phyloP scores from a whole-genome alignment of 1,140 invertebrate genomes.

The Habropoda laboriosa region DNA sequence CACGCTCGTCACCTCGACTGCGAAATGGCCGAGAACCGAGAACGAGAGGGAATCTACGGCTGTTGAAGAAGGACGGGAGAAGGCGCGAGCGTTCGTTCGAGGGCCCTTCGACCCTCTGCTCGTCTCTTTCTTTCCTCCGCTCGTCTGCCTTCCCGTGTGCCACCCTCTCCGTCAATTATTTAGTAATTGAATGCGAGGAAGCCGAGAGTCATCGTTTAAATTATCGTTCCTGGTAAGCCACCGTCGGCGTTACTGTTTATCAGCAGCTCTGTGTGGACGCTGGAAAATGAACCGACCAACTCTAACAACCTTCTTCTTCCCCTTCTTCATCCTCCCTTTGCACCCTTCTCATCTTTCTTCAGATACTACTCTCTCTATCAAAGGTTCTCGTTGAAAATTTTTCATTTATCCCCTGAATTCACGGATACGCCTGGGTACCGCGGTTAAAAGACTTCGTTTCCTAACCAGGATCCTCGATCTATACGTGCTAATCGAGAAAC shows the following conservation, averaged over 20 bases:
- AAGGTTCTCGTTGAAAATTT: neutral
- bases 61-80: slow-evolving; percentile 32
- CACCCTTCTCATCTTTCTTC: neutral
- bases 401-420: neutral
- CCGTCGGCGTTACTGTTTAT: slow-evolving; percentile 73
- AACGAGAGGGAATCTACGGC: slow-evolving; percentile 30
- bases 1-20: slow-evolving; percentile 79
- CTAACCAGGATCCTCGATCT: neutral
- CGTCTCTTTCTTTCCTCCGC: slow-evolving; percentile 21
- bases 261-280: slow-evolving; percentile 52
- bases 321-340: neutral
- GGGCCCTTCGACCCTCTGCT: slow-evolving; percentile 27
- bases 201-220: slow-evolving; percentile 80
- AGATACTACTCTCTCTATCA: neutral
- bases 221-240: slow-evolving; percentile 74
- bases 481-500: slow-evolving; percentile 2
- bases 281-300: slow-evolving; percentile 38
- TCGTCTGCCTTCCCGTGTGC: slow-evolving; percentile 23
- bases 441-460: slow-evolving; percentile 38
- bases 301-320: slow-evolving; percentile 31
- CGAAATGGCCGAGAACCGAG: slow-evolving; percentile 70
- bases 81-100: slow-evolving; percentile 24
- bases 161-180: slow-evolving; percentile 77
- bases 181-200: slow-evolving; percentile 80
- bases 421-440: neutral